Evolutionary conservation across 2,888 invertebrate genomes (phyloP), one percentile per base, ranked within the genome.

Genomic region (Augiades crinisus): DNA sequence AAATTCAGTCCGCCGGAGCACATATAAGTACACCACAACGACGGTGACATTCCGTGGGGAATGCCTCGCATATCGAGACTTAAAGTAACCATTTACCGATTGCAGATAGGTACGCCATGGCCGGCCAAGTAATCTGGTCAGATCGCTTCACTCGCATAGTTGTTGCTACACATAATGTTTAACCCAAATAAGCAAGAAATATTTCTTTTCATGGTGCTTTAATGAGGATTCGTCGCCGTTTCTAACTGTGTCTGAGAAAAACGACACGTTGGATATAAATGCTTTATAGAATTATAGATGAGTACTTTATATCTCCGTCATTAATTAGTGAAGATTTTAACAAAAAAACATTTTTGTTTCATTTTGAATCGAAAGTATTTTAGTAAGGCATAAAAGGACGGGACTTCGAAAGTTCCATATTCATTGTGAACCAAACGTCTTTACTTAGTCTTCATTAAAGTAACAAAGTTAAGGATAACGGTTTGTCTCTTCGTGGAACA

Each of bases 51-150:
- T 86, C 89, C 86, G 73, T 64, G 72, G 72, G 72, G 77, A 83
- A 88, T 88, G 73, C 76, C 75, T 74, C 75, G 80, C 84, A 86
- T 87, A 86, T 81, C 85, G 78, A 84, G 85, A 78, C 82, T 82
- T 83, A 80, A 81, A 85, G 82, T 82, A 81, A 86, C 86, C 86
- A 88, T 87, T 87, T 88, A 87, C 86, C 78, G 88, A 88, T 89
- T 82, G 80, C 83, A 88, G 87, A 87, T 65, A 63, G 65, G 63
- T 87, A 88, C 87, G 86, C 87, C 86, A 86, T 81, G 87, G 89
- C 76, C 89, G 73, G 72, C 72, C 70, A 70, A 81, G 80, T 75
- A 80, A 88, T 88, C 87, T 88, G 83, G 85, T 75, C 83, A 78
- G 84, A 79, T 84, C 79, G 83, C 82, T 75, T 82, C 78, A 76